phyloP scores from a whole-genome alignment of 1,140 invertebrate species.

The Magallana angulata region DNA sequence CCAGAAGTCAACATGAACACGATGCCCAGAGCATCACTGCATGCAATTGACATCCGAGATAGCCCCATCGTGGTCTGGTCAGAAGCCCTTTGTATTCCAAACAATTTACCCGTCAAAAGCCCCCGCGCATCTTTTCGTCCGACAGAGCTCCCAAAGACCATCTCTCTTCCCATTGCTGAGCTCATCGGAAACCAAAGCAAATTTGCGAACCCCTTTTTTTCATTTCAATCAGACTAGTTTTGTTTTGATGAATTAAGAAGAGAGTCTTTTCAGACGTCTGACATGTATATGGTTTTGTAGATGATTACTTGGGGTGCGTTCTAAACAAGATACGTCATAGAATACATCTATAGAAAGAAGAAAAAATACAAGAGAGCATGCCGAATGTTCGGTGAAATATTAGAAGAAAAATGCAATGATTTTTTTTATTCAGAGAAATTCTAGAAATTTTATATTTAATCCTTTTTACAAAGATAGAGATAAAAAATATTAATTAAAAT shows the following conservation, averaged over 20 bases:
- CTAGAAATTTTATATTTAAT: too few relatives aligned
- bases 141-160: not conserved
- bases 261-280: not conserved
- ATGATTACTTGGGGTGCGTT: not conserved
- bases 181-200: not conserved
- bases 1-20: not conserved
- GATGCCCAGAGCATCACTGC: constrained; percentile 19
- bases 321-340: too few relatives aligned
- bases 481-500: too few relatives aligned
- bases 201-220: not conserved
- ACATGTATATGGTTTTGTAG: constrained; percentile 4
- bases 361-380: too few relatives aligned
- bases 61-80: not conserved
- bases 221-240: not conserved
- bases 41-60: constrained; percentile 30
- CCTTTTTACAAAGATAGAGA: too few relatives aligned
- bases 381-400: too few relatives aligned
- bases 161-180: not conserved
- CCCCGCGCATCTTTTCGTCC: not conserved
- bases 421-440: too few relatives aligned
- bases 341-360: too few relatives aligned
- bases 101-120: constrained; percentile 13
- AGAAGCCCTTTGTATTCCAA: not conserved
- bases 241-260: constrained; percentile 27
- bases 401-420: too few relatives aligned